Evolutionary conservation across 2,888 invertebrate genomes (phyloP), one percentile per base, ranked within the genome.

Genomic region (Nemotelus nigrinus): DNA sequence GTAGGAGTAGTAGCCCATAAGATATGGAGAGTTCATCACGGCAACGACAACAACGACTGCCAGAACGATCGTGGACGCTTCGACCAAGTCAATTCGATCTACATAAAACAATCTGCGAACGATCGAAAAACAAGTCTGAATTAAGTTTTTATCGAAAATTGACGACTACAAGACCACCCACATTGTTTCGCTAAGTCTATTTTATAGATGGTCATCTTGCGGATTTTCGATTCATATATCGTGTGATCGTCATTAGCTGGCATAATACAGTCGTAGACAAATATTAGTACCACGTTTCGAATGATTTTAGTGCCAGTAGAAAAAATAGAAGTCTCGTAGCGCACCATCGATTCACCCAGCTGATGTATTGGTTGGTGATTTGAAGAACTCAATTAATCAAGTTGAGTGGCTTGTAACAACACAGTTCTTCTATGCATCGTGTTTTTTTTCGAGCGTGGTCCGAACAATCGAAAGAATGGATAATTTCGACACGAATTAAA

Each of bases 321-420:
- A 58, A 25, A 58, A 58, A n/a, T 25, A 58, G 58, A 58, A n/a
- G 3, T 58, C 8, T 58, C n/a, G 58, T 58, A 7, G 41, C 1
- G 63, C 63, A 10, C 63, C 43, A 25, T 25, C 25, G 5, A 41
- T 41, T 4, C 63, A 67, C 2, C 67, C 43, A 7, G 70, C 55
- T 70, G 70, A 70, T 70, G 55, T 70, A 70, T 74, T 60, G 60
- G 47, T 48, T 57, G 47, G 63, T 48, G 74, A 45, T 45, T 63
- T 74, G 60, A 74, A 74, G 60, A 60, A 60, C 74, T 74, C 74
- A 74, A 74, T 74, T 74, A 74, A 74, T 74, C 74, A 74, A 74
- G 70, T 70, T 53, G 70, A 70, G 70, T 70, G 70, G 70, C 70
- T 70, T 53, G 25, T 25, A 25, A 25, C 25, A 25, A 25, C 25